Evolutionary conservation across 2,888 invertebrate species (phyloP).

Genomic region (Amblyjoppa proteus): DNA sequence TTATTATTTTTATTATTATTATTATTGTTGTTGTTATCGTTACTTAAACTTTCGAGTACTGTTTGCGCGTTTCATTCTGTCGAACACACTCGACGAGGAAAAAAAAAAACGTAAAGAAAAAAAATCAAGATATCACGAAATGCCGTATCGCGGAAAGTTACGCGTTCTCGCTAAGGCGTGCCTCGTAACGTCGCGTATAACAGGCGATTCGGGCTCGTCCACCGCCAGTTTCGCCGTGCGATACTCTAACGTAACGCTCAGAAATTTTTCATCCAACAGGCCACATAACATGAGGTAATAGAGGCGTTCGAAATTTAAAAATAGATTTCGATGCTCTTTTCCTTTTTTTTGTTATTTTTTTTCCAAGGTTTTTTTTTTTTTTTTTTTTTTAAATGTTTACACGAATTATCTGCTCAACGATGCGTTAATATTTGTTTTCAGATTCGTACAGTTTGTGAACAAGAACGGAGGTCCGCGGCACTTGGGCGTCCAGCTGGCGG

Average conservation of each 20-base stretch:
- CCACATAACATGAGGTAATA: conserved; percentile 79
- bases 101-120: neutral
- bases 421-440: conserved; percentile 73
- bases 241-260: conserved; percentile 64
- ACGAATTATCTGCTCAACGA: too few species aligned
- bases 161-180: conserved; percentile 74
- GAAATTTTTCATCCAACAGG: conserved; percentile 77
- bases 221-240: conserved; percentile 66
- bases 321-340: neutral
- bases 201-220: conserved; percentile 64
- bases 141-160: conserved; percentile 78
- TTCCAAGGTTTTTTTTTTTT: neutral
- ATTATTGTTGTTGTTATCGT: neutral
- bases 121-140: conserved; percentile 41
- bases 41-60: neutral
- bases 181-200: conserved; percentile 67
- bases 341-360: conserved; percentile 5
- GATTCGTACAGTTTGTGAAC: conserved; percentile 90
- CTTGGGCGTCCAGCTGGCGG: conserved; percentile 89
- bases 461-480: conserved; percentile 87
- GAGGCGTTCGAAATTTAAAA: neutral
- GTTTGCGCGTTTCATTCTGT: neutral
- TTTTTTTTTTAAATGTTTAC: too few species aligned
- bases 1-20: neutral
- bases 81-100: neutral